A percentile compares a stretch with the other conserved stretches of the same genome.
Conservation (phyloP, 2,888 invertebrate genomes). For the Oligia fasciuncula region DNA sequence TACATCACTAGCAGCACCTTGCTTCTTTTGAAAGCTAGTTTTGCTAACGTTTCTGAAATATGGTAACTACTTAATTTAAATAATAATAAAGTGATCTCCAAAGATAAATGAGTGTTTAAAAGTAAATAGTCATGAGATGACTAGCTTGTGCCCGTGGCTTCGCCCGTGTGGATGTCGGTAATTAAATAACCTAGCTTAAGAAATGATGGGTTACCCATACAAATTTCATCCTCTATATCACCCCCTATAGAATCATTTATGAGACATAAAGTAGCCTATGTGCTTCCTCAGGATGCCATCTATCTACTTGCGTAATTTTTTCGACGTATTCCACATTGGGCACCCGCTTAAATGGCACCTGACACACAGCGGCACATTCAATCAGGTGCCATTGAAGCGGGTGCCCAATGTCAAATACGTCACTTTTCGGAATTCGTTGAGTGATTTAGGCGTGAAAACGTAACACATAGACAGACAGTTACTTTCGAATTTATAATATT, state of each 20-base stretch:
- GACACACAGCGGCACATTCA: no score
- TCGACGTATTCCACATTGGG: no score
- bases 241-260: not conserved
- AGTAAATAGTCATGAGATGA: not conserved
- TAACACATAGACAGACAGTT: not conserved
- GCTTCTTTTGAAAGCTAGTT: not conserved
- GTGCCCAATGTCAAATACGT: no score
- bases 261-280: not conserved
- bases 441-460: not conserved
- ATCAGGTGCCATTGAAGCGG: no score
- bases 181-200: not conserved
- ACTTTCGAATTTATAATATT: not conserved
- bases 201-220: not conserved
- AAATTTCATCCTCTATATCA: not conserved
- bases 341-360: no score
- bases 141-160: not conserved
- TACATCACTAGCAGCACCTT: not conserved
- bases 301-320: not conserved
- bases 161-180: not conserved
- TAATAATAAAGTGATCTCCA: not conserved
- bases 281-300: not conserved
- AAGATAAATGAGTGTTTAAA: not conserved
- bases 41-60: not conserved
- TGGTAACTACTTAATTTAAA: not conserved
- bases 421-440: not conserved